phyloP scores from a whole-genome alignment of 2,797 vertebrate genomes.

The Gadopsis marmoratus region DNA sequence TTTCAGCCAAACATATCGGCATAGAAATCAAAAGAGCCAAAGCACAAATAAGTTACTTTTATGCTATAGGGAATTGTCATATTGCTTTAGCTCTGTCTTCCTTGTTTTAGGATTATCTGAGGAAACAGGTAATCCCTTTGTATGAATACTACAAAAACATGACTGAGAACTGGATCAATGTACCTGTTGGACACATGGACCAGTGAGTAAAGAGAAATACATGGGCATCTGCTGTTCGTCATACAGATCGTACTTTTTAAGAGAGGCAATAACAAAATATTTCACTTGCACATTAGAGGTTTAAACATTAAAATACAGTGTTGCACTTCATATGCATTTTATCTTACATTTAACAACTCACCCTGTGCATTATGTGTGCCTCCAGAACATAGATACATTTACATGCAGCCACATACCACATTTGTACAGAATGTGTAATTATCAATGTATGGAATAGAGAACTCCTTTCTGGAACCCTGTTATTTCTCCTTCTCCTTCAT shows the following conservation, averaged over 20 bases:
- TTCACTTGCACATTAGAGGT: neutral
- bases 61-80: neutral
- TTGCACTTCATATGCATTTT: neutral
- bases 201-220: conserved; percentile 77
- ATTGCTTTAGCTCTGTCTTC: neutral
- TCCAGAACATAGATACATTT: no score
- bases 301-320: neutral
- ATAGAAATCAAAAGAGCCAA: neutral
- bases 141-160: conserved; percentile 65
- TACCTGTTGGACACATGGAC: conserved; percentile 79
- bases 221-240: neutral
- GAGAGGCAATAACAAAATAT: neutral
- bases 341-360: no score
- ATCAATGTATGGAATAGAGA: no score
- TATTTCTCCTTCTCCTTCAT: neutral
- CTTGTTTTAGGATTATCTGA: conserved; percentile 85
- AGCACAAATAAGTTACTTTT: neutral
- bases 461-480: neutral
- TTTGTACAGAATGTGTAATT: no score
- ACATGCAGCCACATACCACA: no score
- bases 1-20: neutral
- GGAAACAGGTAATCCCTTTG: conserved; percentile 83
- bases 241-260: neutral
- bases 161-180: conserved; percentile 50
- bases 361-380: no score